Percentiles rank a stretch among this genome's conserved stretches.
Conservation (phyloP, 2,113 vertebrate genomes). For the Indicator maculatus region DNA sequence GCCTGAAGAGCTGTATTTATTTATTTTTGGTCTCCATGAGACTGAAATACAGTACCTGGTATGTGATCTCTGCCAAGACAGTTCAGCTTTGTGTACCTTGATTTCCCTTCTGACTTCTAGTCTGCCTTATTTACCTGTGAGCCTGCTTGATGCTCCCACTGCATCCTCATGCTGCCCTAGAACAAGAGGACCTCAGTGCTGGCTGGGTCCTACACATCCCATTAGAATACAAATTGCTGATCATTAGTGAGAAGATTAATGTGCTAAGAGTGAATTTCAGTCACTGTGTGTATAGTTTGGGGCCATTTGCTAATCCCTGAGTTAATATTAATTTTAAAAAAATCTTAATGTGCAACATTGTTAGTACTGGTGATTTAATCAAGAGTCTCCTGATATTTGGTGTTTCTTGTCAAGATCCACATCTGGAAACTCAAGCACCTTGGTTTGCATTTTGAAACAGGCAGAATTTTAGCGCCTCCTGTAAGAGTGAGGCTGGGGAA, state of each 20-base stretch:
- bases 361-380: conserved; percentile 36
- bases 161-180: neutral
- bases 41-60: neutral
- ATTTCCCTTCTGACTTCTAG: neutral
- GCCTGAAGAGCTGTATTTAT: neutral
- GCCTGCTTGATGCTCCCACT: neutral
- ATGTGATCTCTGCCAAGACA: neutral
- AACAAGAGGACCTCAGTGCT: neutral
- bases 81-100: neutral
- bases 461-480: neutral
- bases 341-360: neutral
- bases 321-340: conserved; percentile 44
- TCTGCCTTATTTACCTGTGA: neutral
- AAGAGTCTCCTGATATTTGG: conserved; percentile 25
- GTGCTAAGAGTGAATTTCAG: conserved; percentile 1
- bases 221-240: conserved; percentile 33
- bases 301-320: neutral
- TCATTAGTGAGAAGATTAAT: conserved; percentile 52
- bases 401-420: conserved; percentile 24
- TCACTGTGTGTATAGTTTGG: neutral
- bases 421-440: conserved; percentile 31
- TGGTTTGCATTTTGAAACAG: conserved; percentile 33
- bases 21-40: neutral
- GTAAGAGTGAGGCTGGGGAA: neutral
- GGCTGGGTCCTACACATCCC: neutral